Evolutionary conservation across 2,888 invertebrate genomes (phyloP), one percentile per base, ranked within the genome.

Genomic region (Coleophora deauratella): DNA sequence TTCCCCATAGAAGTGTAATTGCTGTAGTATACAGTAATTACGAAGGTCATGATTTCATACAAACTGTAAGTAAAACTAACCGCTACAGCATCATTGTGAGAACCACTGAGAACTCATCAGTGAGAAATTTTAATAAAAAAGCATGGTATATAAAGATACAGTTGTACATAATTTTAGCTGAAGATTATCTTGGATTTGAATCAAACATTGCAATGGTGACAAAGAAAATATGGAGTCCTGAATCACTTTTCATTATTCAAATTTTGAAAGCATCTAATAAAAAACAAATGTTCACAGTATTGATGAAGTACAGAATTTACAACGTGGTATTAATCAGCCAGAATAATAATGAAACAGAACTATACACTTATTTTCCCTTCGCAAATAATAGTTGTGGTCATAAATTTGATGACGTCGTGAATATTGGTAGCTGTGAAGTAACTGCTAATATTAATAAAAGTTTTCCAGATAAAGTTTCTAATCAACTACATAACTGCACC

Each of bases 181-280:
- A 37, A 8, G 33, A 51, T 32, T 12, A 38, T 9, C 9, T 8
- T 4, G 34, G 45, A 28, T 38, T 44, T n/a, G 14, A 6, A 10
- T 11, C 27, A 9, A 38, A 21, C 1, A 15, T 44, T 15, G 21
- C n/a, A 1, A 14, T 33, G 11, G 13, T 44, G 3, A 43, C 35
- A 12, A 44, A 34, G 21, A 49, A 51, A 33, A 13, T 42, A 8
- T 55, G 52, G 55, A 49, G 51, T 27, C 47, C 55, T 8, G 33
- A 21, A 14, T 49, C 41, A 33, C 43, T 41, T 35, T 50, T 49
- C 35, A 43, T 55, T 9, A 34, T 49, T n/a, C 21, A 33, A 9
- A 43, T 41, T 11, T 21, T 31, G 12, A 31, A 44, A 11, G 15
- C 42, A 2, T 12, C 35, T 3, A 10, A 37, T 10, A 33, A 30